These are phyloP conservation scores for Sardina pilchardus DNA, from an alignment of 2,113 vertebrate genomes.

Conservation along the genomic window DNA sequence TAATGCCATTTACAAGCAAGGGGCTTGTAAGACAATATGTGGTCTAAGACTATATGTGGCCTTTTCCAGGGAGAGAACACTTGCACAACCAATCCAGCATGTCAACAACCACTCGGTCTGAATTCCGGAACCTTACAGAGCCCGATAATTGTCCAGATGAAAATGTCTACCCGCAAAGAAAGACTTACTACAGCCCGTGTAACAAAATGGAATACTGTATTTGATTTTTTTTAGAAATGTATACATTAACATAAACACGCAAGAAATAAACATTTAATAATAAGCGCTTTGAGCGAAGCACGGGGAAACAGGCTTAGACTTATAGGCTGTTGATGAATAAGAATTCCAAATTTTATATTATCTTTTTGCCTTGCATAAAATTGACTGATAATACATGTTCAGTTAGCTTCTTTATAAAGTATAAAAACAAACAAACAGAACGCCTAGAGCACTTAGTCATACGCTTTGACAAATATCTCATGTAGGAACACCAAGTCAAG, in stretches of 20 bases:
- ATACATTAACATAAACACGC: constrained; percentile 93
- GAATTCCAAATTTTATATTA: constrained; percentile 61
- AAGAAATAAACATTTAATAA: constrained; percentile 85
- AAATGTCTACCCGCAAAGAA: constrained; percentile 47
- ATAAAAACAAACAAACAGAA: constrained; percentile 67
- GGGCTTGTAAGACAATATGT: background rate
- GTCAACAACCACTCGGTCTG: constrained; percentile 54
- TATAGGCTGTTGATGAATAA: constrained; percentile 76
- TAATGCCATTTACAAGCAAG: background rate
- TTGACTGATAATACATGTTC: constrained; percentile 77
- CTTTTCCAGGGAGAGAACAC: background rate
- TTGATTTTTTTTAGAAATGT: constrained; percentile 89
- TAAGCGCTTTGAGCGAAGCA: constrained; percentile 85
- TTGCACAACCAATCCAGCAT: constrained; percentile 36
- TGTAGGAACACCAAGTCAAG: constrained; percentile 87
- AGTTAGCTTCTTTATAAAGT: constrained; percentile 64
- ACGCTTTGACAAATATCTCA: constrained; percentile 85
- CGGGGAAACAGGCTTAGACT: constrained; percentile 62
- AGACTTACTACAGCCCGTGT: constrained; percentile 75
- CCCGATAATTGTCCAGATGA: background rate
- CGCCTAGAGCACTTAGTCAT: constrained; percentile 73
- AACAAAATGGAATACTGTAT: constrained; percentile 95
- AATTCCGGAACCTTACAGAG: constrained; percentile 5
- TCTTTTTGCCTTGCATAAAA: constrained; percentile 83
- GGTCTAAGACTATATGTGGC: background rate